A percentile compares a stretch with the other conserved stretches of the same genome.
Evolutionary conservation across 92 coral and sea anemone genomes (phyloP).

Genomic region (Actinernus sp.): DNA sequence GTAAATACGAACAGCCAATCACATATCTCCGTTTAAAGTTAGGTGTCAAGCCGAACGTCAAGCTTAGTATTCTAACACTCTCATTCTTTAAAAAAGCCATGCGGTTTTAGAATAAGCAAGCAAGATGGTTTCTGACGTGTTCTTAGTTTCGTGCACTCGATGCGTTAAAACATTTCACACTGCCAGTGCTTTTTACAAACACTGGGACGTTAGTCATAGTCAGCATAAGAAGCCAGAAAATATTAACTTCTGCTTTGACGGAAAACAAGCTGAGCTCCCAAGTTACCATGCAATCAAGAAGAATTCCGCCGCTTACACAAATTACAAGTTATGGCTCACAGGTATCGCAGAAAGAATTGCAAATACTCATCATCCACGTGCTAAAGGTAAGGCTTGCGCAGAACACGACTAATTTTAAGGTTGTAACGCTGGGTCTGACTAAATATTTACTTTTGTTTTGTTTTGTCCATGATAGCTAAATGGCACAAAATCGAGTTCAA

Average conservation of each 20-base stretch:
- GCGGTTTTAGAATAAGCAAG: neutral
- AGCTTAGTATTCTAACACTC: too few relatives aligned
- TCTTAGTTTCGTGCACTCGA: neutral
- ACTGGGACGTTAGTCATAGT: neutral
- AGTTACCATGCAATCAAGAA: neutral
- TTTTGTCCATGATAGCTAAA: neutral
- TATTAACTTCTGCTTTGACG: too few relatives aligned
- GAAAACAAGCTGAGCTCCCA: neutral
- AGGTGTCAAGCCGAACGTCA: too few relatives aligned
- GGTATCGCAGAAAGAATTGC: neutral
- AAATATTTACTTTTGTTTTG: neutral
- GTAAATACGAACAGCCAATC: too few relatives aligned
- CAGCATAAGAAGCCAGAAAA: neutral
- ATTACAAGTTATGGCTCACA: neutral
- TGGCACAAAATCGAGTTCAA: neutral
- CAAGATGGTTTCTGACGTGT: neutral
- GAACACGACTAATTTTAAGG: too few relatives aligned
- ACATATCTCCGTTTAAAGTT: too few relatives aligned
- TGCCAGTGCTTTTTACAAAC: neutral
- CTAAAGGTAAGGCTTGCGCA: conserved; percentile 1
- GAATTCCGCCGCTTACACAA: neutral
- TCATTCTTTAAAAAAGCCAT: too few relatives aligned
- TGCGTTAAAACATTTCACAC: neutral
- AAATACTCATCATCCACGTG: conserved; percentile 6
- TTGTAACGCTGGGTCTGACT: too few relatives aligned